Evolutionary conservation across 2,888 invertebrate genomes (phyloP).

Genomic region (Idaea straminata): DNA sequence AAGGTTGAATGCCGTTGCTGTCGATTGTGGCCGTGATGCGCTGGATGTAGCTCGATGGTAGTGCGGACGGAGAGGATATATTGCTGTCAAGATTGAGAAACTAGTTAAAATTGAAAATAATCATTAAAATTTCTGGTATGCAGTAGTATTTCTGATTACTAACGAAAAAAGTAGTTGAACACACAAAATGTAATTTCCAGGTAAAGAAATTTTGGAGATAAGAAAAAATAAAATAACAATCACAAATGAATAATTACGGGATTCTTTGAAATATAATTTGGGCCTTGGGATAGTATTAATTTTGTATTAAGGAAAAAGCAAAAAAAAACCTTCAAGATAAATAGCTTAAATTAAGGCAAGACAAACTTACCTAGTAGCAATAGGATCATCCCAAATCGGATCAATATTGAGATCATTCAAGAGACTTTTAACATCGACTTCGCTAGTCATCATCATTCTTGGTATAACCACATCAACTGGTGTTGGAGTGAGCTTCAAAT

Average conservation of each 20-base stretch:
- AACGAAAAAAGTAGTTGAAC: too few species aligned
- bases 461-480: conserved; percentile 43
- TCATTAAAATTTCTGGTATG: not conserved
- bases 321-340: not conserved
- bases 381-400: conserved; percentile 34
- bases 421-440: conserved; percentile 30
- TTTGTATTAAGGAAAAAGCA: too few species aligned
- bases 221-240: too few species aligned
- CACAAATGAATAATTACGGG: too few species aligned
- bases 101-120: too few species aligned
- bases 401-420: conserved; percentile 33
- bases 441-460: conserved; percentile 31
- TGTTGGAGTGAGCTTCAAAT: conserved; percentile 30
- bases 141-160: too few species aligned
- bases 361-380: conserved; percentile 33
- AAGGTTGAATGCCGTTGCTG: conserved; percentile 24
- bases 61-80: conserved; percentile 28
- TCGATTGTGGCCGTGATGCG: conserved; percentile 31
- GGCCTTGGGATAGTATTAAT: too few species aligned
- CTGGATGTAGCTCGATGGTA: conserved; percentile 32
- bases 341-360: not conserved
- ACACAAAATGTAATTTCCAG: too few species aligned
- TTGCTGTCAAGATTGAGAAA: conserved; percentile 24
- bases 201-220: too few species aligned
- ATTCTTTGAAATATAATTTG: too few species aligned